These are phyloP conservation scores for Neostethus bicornis DNA, from an alignment of 2,797 vertebrate genomes.

Conservation along the genomic window DNA sequence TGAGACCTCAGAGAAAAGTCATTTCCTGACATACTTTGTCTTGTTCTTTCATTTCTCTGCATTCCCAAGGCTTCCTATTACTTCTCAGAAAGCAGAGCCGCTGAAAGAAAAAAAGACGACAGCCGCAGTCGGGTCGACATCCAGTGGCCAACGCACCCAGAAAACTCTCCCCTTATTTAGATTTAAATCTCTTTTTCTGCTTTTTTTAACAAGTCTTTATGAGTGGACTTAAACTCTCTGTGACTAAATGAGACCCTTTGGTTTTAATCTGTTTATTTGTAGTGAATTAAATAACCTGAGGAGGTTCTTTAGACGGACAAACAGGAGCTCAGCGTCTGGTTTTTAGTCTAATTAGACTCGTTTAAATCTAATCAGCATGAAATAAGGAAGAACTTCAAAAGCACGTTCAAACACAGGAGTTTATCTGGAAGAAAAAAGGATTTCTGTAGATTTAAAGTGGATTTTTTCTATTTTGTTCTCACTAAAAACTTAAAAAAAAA, in stretches of 20 bases:
- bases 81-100: constrained; percentile 57
- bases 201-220: not conserved
- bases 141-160: constrained; percentile 3
- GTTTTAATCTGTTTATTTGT: not conserved
- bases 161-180: constrained; percentile 4
- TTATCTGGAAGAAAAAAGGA: too few relatives aligned
- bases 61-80: constrained; percentile 71
- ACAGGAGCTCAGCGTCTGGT: not conserved
- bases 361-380: not conserved
- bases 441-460: too few relatives aligned
- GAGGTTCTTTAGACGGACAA: constrained; percentile 1
- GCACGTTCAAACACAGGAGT: not conserved
- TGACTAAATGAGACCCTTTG: not conserved
- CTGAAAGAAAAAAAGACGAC: constrained; percentile 38
- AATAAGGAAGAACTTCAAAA: not conserved
- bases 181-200: constrained; percentile 5
- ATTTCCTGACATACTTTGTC: constrained; percentile 65
- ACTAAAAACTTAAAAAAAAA: too few relatives aligned
- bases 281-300: not conserved
- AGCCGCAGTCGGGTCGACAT: constrained; percentile 40
- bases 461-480: too few relatives aligned
- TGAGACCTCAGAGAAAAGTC: constrained; percentile 53
- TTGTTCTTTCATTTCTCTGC: constrained; percentile 56
- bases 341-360: constrained; percentile 7
- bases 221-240: not conserved